Percentiles rank a stretch among this genome's conserved stretches.
phyloP scores from a whole-genome alignment of 2,113 vertebrate genomes.

The Sinocyclocheilus maitianheensis region DNA sequence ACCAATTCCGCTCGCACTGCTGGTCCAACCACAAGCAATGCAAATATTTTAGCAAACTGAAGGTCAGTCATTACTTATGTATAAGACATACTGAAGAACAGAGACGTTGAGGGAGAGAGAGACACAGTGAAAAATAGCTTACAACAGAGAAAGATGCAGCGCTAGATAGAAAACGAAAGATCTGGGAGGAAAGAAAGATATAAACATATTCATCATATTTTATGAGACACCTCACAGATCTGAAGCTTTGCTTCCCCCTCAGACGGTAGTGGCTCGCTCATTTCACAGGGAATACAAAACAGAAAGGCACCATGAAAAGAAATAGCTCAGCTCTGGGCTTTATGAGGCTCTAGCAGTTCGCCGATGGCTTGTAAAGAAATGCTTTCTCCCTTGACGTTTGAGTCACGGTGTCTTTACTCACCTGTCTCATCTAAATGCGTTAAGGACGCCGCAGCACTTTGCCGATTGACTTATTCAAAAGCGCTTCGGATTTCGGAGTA shows the following conservation, averaged over 20 bases:
- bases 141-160: background rate
- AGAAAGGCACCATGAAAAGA: constrained; percentile 35
- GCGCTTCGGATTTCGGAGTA: background rate
- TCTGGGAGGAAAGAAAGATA: constrained; percentile 22
- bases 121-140: constrained; percentile 18
- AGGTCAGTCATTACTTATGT: constrained; percentile 47
- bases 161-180: constrained; percentile 21
- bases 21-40: constrained; percentile 5
- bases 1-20: background rate
- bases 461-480: background rate
- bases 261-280: constrained; percentile 13
- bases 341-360: constrained; percentile 29
- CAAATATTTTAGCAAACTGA: constrained; percentile 33
- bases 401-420: constrained; percentile 18
- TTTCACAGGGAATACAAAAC: constrained; percentile 44
- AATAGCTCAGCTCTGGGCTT: constrained; percentile 34
- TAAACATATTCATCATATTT: constrained; percentile 36
- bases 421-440: constrained; percentile 20
- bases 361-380: constrained; percentile 29
- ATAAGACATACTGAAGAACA: constrained; percentile 21
- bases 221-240: constrained; percentile 47
- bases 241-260: constrained; percentile 4
- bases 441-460: background rate
- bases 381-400: constrained; percentile 7
- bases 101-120: background rate